These are phyloP conservation scores for Sprattus sprattus DNA, from an alignment of 2,113 vertebrate species.

Conservation along the genomic window DNA sequence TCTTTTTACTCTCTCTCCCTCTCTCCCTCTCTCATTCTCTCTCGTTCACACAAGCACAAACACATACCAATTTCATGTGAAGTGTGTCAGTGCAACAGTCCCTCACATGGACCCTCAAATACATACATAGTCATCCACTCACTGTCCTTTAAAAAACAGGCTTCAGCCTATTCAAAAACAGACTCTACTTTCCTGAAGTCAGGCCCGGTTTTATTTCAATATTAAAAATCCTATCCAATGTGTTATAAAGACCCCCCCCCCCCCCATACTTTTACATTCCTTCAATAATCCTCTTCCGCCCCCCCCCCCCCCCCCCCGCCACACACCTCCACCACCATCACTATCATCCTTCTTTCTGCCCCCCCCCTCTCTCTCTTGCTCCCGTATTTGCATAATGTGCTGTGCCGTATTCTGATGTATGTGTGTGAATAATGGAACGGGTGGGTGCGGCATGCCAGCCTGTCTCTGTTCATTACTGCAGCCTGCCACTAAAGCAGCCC, in stretches of 20 bases:
- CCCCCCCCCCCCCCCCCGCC: neutral
- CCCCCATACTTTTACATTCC: conserved; percentile 5
- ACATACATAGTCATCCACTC: conserved; percentile 45
- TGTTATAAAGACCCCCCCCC: conserved; percentile 47
- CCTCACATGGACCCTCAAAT: conserved; percentile 46
- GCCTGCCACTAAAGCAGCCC: conserved; percentile 50
- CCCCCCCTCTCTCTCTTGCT: conserved; percentile 30
- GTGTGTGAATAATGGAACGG: conserved; percentile 64
- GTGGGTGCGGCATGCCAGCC: conserved; percentile 54
- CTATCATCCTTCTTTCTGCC: conserved; percentile 31
- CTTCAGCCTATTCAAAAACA: neutral
- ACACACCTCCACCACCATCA: neutral
- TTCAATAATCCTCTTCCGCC: conserved; percentile 47
- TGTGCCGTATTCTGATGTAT: conserved; percentile 63
- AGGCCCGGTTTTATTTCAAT: conserved; percentile 51
- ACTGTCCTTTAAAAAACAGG: conserved; percentile 40
- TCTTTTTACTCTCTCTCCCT: neutral
- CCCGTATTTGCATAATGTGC: conserved; percentile 63
- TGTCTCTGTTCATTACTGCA: conserved; percentile 65
- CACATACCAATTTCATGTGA: neutral
- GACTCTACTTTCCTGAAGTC: conserved; percentile 38
- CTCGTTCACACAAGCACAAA: conserved; percentile 45
- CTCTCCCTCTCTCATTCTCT: neutral
- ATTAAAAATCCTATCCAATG: conserved; percentile 52
- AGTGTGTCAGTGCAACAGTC: neutral